A percentile compares a stretch with the other conserved stretches of the same genome.
phyloP scores from a whole-genome alignment of 2,797 vertebrate genomes.

The Rhynchonycteris naso region DNA sequence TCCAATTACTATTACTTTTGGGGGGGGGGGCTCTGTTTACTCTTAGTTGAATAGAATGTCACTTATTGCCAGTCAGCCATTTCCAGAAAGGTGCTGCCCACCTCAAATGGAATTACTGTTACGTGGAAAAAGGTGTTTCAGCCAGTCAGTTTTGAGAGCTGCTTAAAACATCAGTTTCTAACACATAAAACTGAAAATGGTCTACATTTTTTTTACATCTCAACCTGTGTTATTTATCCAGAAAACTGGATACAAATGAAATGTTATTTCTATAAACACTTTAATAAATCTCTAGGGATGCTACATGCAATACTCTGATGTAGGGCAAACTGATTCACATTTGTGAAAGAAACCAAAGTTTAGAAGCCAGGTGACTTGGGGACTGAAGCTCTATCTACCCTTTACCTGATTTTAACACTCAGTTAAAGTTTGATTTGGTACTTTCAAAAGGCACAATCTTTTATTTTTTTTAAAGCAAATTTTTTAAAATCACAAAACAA shows the following conservation, averaged over 20 bases:
- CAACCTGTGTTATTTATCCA: background rate
- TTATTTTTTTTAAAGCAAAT: background rate
- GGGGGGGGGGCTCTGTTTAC: constrained; percentile 41
- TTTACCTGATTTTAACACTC: constrained; percentile 39
- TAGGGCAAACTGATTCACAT: background rate
- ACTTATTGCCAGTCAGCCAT: constrained; percentile 21
- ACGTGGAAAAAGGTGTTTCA: background rate
- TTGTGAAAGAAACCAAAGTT: constrained; percentile 41
- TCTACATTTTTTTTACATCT: background rate
- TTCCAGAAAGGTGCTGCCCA: constrained; percentile 45
- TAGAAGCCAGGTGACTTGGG: background rate
- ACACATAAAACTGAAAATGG: background rate
- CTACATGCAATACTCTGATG: background rate
- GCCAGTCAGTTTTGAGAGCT: background rate
- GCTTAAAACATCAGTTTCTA: constrained; percentile 25
- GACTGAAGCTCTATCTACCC: background rate
- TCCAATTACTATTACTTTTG: constrained; percentile 62
- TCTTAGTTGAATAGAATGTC: constrained; percentile 51
- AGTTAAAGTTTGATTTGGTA: constrained; percentile 17
- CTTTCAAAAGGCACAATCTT: background rate
- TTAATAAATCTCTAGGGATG: background rate
- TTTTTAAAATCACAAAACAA: background rate
- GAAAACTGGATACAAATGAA: background rate
- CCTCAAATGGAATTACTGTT: background rate
- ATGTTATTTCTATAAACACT: background rate